Evolutionary conservation across 2,113 vertebrate genomes (phyloP).

Genomic region (Cololabis saira): DNA sequence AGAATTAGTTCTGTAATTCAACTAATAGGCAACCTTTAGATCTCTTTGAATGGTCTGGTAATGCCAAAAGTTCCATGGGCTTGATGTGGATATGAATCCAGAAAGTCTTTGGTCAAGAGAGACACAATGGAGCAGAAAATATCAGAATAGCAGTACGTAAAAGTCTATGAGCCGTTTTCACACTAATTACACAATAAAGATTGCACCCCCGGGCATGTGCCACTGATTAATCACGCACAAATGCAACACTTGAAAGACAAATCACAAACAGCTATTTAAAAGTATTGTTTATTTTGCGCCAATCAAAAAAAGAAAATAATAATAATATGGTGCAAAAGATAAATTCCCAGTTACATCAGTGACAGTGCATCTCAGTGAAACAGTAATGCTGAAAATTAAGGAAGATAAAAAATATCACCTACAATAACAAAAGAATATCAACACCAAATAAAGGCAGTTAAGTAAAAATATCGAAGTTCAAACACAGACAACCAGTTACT

Average conservation of each 20-base stretch:
- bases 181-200: too few relatives aligned
- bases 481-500: constrained; percentile 55
- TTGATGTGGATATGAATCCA: too few relatives aligned
- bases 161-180: too few relatives aligned
- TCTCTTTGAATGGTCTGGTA: too few relatives aligned
- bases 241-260: not conserved
- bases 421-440: constrained; percentile 59
- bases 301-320: constrained; percentile 45
- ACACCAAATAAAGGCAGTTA: constrained; percentile 60
- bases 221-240: too few relatives aligned
- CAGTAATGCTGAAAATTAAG: constrained; percentile 53
- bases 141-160: too few relatives aligned
- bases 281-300: constrained; percentile 75
- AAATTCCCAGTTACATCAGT: constrained; percentile 68
- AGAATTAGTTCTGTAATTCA: too few relatives aligned
- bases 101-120: too few relatives aligned
- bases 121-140: too few relatives aligned
- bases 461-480: constrained; percentile 46
- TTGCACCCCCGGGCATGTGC: too few relatives aligned
- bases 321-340: constrained; percentile 61
- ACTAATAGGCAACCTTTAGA: too few relatives aligned
- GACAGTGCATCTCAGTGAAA: constrained; percentile 73
- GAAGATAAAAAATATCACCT: constrained; percentile 33
- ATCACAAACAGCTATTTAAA: constrained; percentile 43
- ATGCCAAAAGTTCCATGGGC: too few relatives aligned